Conservation (phyloP, 2,113 vertebrate genomes). For the Furnarius figulus region DNA sequence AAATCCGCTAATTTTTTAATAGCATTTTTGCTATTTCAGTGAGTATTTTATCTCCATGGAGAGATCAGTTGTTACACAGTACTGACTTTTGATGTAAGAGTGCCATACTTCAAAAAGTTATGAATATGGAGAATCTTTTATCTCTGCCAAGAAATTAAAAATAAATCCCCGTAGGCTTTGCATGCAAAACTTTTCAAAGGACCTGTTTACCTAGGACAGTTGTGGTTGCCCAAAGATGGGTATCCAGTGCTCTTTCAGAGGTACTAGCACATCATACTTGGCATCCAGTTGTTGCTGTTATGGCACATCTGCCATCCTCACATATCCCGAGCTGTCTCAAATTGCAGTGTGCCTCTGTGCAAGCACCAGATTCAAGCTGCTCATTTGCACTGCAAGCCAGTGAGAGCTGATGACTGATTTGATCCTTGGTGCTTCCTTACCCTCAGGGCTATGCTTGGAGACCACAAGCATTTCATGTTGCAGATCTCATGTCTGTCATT, state of each 20-base stretch:
- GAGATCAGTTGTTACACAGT: not conserved
- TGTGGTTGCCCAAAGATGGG: not conserved
- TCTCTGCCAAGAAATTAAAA: not conserved
- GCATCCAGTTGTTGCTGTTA: not conserved
- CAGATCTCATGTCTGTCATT: not conserved
- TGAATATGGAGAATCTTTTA: slow-evolving; percentile 7
- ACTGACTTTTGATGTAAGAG: not conserved
- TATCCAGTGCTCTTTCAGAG: not conserved
- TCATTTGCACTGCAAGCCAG: not conserved
- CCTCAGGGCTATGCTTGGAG: not conserved
- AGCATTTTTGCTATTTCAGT: not conserved
- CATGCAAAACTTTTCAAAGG: not conserved
- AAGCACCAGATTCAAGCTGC: not conserved
- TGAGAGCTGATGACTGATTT: not conserved
- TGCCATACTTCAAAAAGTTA: not conserved
- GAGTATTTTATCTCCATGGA: not conserved
- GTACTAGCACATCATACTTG: not conserved
- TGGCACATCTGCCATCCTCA: not conserved
- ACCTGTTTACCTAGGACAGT: not conserved
- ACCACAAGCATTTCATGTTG: not conserved
- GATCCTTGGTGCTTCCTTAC: not conserved
- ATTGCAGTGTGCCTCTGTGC: not conserved
- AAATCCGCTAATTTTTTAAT: not conserved
- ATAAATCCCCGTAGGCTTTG: not conserved
- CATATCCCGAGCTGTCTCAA: not conserved